Base-by-base conservation (phyloP, 2,113 vertebrate genomes). In the Myiagra hebetior region DNA sequence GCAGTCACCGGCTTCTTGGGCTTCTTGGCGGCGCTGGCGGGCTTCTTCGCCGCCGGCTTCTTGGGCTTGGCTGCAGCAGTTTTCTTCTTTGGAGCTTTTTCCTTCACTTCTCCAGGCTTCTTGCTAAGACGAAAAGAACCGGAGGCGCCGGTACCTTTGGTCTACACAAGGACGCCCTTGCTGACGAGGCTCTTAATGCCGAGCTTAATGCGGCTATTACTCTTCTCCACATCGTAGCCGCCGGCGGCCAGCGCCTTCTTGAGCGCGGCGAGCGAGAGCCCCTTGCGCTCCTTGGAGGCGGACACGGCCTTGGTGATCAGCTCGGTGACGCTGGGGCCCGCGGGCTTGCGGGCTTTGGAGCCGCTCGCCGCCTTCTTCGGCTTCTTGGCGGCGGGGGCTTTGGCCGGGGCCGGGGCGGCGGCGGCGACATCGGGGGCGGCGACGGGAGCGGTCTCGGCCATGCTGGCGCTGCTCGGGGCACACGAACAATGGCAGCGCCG, bases 141-240 rank as follows among this genome's bases (percentile, higher is more conserved):
- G 0, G 98, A 98, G 1, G 98, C 98, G 1, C 98, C 98, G 1
- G 96, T 97, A 7, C 98, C 98, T 15, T 98, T 98, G 4, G 96
- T 98, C 90, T 98, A 98, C 69, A 98, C 97, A 68, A 98, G 2
- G 0, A 70, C 76, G 0, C 97, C 98, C 1, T 98, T 98, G 37
- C 31, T 94, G 6, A 98, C 98, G 0, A 98, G 65, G 2, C 96
- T 97, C 17, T 97, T 98, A 0, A 98, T 56, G 0, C 97, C 98
- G 12, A 98, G 9, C 46, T 98, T 98, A 35, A 98, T 98, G 0
- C 98, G 98, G 67, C 97, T 98, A 17, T 98, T 98, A 10, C 95
- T 99, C 15, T 98, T 98, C 7, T 95, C 98, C 41, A 99, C 98
- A 12, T 99, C 98, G 79, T 99, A 99, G 22, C 99, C 99, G 0